phyloP scores from a whole-genome alignment of 2,113 vertebrate species.

The Chionodraco myersi region DNA sequence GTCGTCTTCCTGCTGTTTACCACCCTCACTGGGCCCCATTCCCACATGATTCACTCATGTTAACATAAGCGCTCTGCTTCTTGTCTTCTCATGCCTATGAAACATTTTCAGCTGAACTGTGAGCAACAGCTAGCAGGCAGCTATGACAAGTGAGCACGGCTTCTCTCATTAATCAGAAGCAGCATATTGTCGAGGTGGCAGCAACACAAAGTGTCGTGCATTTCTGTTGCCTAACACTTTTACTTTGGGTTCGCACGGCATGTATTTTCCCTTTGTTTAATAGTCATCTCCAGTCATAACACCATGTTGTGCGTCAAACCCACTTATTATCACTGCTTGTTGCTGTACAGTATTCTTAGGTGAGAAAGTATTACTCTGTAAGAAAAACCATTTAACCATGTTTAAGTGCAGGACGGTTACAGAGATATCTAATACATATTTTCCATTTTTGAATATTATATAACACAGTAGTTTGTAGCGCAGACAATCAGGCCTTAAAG shows the following conservation, averaged over 20 bases:
- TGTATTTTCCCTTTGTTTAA: background rate
- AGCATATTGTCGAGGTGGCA: conserved; percentile 39
- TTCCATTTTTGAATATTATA: background rate
- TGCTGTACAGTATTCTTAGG: background rate
- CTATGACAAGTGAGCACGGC: conserved; percentile 29
- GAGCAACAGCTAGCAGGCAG: conserved; percentile 42
- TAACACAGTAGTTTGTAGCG: background rate
- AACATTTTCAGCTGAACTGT: conserved; percentile 58
- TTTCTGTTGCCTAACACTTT: conserved; percentile 2
- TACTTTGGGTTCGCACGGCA: background rate
- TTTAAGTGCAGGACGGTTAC: background rate
- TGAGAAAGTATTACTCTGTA: background rate
- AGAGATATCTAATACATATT: background rate
- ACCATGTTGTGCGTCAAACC: background rate
- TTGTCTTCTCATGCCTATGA: conserved; percentile 41
- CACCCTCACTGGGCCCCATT: conserved; percentile 41
- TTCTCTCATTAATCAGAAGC: conserved; percentile 41
- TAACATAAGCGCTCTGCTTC: conserved; percentile 9
- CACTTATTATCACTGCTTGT: background rate
- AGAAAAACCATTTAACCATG: background rate
- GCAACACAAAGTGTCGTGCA: background rate
- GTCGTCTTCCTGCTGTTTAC: conserved; percentile 38
- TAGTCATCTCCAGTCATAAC: background rate
- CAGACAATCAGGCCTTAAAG: background rate
- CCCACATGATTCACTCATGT: conserved; percentile 60